Evolutionary conservation across 2,888 invertebrate genomes (phyloP).

Genomic region (Meganola albula): DNA sequence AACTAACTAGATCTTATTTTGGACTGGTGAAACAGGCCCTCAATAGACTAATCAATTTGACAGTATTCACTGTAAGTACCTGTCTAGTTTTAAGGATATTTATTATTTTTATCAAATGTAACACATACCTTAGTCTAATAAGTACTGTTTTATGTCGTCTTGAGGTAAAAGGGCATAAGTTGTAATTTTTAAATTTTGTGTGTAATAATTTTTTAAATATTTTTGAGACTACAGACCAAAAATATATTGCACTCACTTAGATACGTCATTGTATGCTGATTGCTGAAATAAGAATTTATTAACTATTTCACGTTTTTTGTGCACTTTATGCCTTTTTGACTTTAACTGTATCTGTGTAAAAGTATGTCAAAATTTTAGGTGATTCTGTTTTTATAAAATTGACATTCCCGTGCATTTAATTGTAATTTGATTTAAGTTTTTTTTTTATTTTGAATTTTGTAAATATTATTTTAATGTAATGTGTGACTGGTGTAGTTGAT

Average conservation of each 20-base stretch:
- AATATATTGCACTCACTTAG: too few relatives aligned
- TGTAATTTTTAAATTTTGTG: too few relatives aligned
- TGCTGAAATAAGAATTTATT: too few relatives aligned
- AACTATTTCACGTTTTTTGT: too few relatives aligned
- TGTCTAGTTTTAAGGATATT: conserved; percentile 69
- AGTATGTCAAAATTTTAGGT: conserved; percentile 21
- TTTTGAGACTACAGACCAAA: too few relatives aligned
- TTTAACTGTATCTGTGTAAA: conserved; percentile 12
- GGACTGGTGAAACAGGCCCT: conserved; percentile 8
- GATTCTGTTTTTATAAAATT: conserved; percentile 25
- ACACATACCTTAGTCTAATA: conserved; percentile 58
- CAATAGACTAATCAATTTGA: conserved; percentile 36
- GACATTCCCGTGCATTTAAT: conserved; percentile 68
- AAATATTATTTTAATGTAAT: conserved; percentile 37
- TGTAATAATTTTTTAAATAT: too few relatives aligned
- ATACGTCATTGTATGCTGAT: too few relatives aligned
- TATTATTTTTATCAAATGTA: conserved; percentile 33
- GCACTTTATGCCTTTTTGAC: neutral
- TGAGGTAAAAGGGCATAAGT: too few relatives aligned
- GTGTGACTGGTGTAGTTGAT: conserved; percentile 32
- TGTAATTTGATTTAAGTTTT: conserved; percentile 27
- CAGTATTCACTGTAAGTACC: conserved; percentile 75
- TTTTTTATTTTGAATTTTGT: conserved; percentile 36
- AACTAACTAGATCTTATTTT: too few relatives aligned
- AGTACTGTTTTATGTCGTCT: too few relatives aligned